These are phyloP conservation scores for Girardinichthys multiradiatus DNA, from an alignment of 2,113 vertebrate genomes.

Conservation along the genomic window DNA sequence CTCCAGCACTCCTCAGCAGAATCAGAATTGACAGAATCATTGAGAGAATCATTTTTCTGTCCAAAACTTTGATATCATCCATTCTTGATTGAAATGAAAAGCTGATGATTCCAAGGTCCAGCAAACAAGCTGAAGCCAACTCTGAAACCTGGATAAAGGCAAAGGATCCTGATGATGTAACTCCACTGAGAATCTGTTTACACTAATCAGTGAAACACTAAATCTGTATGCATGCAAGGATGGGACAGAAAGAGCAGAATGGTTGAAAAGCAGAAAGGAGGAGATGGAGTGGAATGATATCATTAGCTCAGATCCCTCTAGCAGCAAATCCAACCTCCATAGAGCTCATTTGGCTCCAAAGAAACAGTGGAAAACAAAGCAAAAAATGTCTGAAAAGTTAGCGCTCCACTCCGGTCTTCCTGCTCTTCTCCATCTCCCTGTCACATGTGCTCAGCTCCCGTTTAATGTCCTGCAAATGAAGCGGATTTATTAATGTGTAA, in stretches of 20 bases:
- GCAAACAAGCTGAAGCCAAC: no score
- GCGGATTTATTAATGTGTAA: slow-evolving; percentile 87
- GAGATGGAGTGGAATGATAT: slow-evolving; percentile 61
- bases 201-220: neutral
- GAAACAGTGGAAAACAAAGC: slow-evolving; percentile 67
- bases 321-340: slow-evolving; percentile 22
- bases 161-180: neutral
- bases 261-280: slow-evolving; percentile 4
- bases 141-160: neutral
- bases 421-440: slow-evolving; percentile 63
- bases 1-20: no score
- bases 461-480: slow-evolving; percentile 87
- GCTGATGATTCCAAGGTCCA: no score
- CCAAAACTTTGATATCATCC: neutral
- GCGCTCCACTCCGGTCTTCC: slow-evolving; percentile 36
- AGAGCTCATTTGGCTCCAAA: slow-evolving; percentile 68
- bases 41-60: no score
- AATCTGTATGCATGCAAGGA: neutral
- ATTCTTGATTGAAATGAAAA: neutral
- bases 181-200: neutral
- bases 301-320: slow-evolving; percentile 43
- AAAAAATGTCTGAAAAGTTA: slow-evolving; percentile 57
- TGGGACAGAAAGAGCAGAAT: neutral
- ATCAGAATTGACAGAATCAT: no score
- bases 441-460: slow-evolving; percentile 79